A percentile compares a stretch with the other conserved stretches of the same genome.
phyloP scores from a whole-genome alignment of 2,888 invertebrate species.

The Horisme vitalbata region DNA sequence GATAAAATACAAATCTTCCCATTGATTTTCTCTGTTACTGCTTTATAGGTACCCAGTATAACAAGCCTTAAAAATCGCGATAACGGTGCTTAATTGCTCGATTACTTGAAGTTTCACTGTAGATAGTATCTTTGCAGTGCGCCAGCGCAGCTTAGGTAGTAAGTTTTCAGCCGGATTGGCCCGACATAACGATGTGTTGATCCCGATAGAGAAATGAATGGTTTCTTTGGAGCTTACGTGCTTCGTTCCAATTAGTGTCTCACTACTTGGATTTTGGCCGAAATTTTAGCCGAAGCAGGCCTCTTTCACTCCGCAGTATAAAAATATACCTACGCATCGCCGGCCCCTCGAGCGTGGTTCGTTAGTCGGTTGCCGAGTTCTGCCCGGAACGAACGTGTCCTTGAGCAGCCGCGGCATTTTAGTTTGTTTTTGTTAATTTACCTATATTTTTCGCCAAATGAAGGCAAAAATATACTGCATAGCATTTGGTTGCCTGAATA shows the following conservation, averaged over 20 bases:
- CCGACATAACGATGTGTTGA: slow-evolving; percentile 61
- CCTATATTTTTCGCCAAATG: too few species aligned
- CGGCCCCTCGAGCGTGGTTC: too few species aligned
- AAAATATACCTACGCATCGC: too few species aligned
- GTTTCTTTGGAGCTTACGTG: slow-evolving; percentile 60
- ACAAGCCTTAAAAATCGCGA: slow-evolving; percentile 12
- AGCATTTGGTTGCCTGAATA: too few species aligned
- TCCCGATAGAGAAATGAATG: slow-evolving; percentile 66
- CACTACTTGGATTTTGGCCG: not conserved
- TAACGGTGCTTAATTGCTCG: slow-evolving; percentile 25
- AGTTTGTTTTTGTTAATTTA: too few species aligned
- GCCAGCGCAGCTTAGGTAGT: too few species aligned
- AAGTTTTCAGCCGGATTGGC: slow-evolving; percentile 51
- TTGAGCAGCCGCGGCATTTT: too few species aligned
- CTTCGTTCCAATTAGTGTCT: slow-evolving; percentile 40
- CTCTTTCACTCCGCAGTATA: too few species aligned
- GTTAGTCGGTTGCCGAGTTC: too few species aligned
- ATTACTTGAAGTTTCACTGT: slow-evolving; percentile 29
- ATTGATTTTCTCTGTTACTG: not conserved
- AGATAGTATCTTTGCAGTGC: slow-evolving; percentile 54
- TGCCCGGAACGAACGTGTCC: too few species aligned
- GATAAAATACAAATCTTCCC: too few species aligned
- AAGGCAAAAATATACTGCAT: too few species aligned
- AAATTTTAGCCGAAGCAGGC: not conserved
- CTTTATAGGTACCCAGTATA: not conserved